Conservation (phyloP, 1,140 invertebrate genomes). For the Camponotus pennsylvanicus region DNA sequence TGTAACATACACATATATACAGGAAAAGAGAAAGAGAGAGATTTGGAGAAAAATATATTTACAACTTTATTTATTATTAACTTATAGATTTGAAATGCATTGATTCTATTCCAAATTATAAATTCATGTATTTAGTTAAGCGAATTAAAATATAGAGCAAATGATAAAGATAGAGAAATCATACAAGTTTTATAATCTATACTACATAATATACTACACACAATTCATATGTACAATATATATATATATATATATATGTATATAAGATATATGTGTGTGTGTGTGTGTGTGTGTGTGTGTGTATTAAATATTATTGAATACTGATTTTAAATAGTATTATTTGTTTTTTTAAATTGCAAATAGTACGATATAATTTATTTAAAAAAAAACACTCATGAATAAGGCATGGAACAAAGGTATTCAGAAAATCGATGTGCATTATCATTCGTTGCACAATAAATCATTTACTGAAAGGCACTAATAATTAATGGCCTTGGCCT, state of each 20-base stretch:
- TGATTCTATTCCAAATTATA: not conserved
- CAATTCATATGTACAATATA: not conserved
- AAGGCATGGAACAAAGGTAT: not conserved
- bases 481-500: slow-evolving; percentile 55
- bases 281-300: too few relatives aligned
- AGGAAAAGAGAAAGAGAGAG: too few relatives aligned
- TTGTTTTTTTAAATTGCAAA: not conserved
- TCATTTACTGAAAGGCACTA: slow-evolving; percentile 32
- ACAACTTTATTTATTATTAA: not conserved
- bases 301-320: not conserved
- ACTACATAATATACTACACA: not conserved
- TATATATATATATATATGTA: not conserved
- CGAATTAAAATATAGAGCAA: not conserved
- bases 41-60: not conserved
- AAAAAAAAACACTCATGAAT: too few relatives aligned
- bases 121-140: not conserved
- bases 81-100: not conserved
- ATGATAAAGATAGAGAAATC: not conserved
- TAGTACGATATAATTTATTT: not conserved
- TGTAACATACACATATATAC: not conserved
- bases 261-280: too few relatives aligned
- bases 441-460: slow-evolving; percentile 24
- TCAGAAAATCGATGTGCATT: not conserved
- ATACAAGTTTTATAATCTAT: not conserved
- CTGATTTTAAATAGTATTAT: not conserved